A percentile compares a stretch with the other conserved stretches of the same genome.
Conservation (phyloP, 2,113 vertebrate species). For the Chelonoidis abingdonii region DNA sequence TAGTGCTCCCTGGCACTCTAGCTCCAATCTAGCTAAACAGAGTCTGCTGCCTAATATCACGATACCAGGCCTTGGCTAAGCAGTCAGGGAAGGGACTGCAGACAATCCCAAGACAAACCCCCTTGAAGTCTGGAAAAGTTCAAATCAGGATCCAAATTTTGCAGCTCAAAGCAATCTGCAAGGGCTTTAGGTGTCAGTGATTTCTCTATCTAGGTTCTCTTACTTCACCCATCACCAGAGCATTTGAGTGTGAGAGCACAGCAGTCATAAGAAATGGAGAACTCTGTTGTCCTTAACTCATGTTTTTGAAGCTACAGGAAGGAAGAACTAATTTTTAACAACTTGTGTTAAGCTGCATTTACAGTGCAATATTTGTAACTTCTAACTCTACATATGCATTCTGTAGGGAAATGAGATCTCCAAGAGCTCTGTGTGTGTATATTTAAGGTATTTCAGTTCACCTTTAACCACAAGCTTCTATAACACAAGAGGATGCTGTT, state of each 20-base stretch:
- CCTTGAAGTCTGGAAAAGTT: conserved; percentile 19
- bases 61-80: conserved; percentile 18
- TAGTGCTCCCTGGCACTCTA: neutral
- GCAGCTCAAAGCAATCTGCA: neutral
- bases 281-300: neutral
- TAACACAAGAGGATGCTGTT: conserved; percentile 71
- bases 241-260: neutral
- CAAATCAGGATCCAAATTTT: neutral
- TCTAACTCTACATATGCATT: neutral
- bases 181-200: neutral
- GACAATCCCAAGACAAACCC: conserved; percentile 8
- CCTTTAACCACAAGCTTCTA: conserved; percentile 73
- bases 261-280: neutral
- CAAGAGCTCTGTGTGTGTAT: neutral
- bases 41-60: conserved; percentile 49
- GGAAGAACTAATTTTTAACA: neutral
- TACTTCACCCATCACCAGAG: neutral
- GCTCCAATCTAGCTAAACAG: conserved; percentile 21
- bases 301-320: neutral
- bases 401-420: neutral
- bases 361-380: neutral
- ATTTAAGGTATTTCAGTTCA: neutral
- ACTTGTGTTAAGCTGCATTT: neutral
- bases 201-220: neutral
- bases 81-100: conserved; percentile 76